Percentiles rank a stretch among this genome's conserved stretches.
These are phyloP conservation scores for Phyllostomus discolor DNA, from an alignment of 2,113 vertebrate species.

Conservation along the genomic window DNA sequence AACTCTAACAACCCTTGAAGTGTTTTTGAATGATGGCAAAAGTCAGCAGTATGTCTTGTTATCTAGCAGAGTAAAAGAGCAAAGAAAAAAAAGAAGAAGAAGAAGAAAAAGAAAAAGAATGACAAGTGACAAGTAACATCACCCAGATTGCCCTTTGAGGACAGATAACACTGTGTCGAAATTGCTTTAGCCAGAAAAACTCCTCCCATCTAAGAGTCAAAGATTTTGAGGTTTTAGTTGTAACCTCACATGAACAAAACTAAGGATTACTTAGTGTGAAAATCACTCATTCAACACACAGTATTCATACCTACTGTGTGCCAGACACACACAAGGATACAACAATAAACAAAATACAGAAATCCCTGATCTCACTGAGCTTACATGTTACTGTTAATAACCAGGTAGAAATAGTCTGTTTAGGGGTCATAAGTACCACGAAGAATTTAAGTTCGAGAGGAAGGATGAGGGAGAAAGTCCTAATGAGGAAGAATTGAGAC, in stretches of 20 bases:
- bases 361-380: background rate
- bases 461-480: background rate
- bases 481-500: background rate
- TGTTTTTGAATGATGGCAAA: conserved; percentile 39
- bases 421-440: background rate
- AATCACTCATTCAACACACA: background rate
- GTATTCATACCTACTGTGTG: background rate
- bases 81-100: background rate
- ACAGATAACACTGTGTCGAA: background rate
- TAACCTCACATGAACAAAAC: background rate
- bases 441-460: background rate
- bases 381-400: background rate
- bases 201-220: background rate
- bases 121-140: conserved; percentile 25
- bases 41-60: background rate
- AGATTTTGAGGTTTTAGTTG: background rate
- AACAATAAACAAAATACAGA: background rate
- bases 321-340: background rate
- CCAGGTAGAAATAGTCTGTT: background rate
- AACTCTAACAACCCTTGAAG: background rate
- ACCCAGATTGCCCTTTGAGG: background rate
- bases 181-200: background rate
- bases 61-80: background rate
- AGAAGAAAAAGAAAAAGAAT: background rate
- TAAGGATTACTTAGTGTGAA: background rate